Evolutionary conservation across 2,113 vertebrate species (phyloP).

Genomic region (Cavia aperea): DNA sequence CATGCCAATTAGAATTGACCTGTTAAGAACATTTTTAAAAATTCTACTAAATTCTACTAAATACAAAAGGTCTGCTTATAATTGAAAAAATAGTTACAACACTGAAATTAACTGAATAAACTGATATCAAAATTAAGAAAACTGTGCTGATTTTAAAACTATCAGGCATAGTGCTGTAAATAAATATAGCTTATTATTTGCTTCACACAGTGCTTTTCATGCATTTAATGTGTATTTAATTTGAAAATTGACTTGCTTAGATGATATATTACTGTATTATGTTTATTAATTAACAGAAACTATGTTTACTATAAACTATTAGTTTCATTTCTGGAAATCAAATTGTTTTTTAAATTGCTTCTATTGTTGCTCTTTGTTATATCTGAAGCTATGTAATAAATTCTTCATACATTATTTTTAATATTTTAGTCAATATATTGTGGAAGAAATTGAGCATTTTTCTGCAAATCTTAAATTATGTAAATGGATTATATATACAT

Average conservation of each 20-base stretch:
- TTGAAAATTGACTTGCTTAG: conserved; percentile 1
- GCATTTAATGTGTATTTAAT: conserved; percentile 8
- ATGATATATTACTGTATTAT: not conserved
- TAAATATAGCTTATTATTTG: conserved; percentile 5
- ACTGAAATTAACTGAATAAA: not conserved
- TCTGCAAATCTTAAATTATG: not conserved
- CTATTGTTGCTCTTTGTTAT: not conserved
- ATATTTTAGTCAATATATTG: not conserved
- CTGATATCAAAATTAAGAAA: not conserved
- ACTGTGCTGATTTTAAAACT: not conserved
- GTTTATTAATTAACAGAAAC: not conserved
- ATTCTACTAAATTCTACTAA: too few species aligned
- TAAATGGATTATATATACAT: not conserved
- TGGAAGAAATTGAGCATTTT: not conserved
- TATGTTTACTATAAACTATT: not conserved
- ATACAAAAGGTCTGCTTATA: not conserved
- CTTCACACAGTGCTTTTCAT: not conserved
- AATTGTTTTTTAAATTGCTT: not conserved
- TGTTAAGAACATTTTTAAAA: not conserved
- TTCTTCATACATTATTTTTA: not conserved
- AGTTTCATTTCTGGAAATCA: not conserved
- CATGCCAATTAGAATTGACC: not conserved
- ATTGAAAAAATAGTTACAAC: not conserved
- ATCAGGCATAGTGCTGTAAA: not conserved
- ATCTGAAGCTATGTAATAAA: not conserved